Evolutionary conservation across 2,113 vertebrate species (phyloP), one percentile per base, ranked within the genome.

Genomic region (Nothoprocta pentlandii): DNA sequence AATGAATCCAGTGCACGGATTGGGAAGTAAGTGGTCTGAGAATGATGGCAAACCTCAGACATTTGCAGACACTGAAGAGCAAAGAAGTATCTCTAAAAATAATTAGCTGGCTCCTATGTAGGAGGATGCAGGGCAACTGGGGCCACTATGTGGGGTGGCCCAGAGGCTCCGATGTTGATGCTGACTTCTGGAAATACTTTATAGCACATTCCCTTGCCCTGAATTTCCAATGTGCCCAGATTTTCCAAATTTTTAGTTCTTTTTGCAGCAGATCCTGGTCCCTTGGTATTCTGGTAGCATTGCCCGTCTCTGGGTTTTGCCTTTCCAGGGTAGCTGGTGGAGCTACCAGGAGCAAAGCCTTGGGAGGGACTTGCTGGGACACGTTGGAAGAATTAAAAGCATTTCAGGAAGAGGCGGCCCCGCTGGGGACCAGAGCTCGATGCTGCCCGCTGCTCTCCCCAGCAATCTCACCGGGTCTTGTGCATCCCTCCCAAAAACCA

Each of bases 351-450:
- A 88, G 62, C 39, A 69, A 69, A 44, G 5, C 53, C 34, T 74
- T 0, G 0, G 26, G 5, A 39, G 34, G 22, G 11, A 15, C 70
- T 28, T 64, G 69, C 87, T 79, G 78, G 58, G 83, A 58, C 2
- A 0, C 5, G 16, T 86, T 1, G 2, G 53, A 85, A 77, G 74
- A 68, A 90, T 89, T 53, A 44, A 41, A 89, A 82, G 30, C 67
- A 46, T 87, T 49, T 67, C 56, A 42, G 23, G 22, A 68, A n/a
- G 44, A 73, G 36, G 51, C 16, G 7, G 64, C 30, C 5, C 66
- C 0, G 0, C 63, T 71, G 66, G 62, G 39, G n/a, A 70, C 28
- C 1, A 5, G 44, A 32, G 64, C 0, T 0, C 47, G 34, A 32
- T 3, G 6, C 53, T 92, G 32, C 6, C 42, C 34, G 32, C 8